These are phyloP conservation scores for Elymnias hypermnestra DNA, from an alignment of 1,140 invertebrate species.

Conservation along the genomic window DNA sequence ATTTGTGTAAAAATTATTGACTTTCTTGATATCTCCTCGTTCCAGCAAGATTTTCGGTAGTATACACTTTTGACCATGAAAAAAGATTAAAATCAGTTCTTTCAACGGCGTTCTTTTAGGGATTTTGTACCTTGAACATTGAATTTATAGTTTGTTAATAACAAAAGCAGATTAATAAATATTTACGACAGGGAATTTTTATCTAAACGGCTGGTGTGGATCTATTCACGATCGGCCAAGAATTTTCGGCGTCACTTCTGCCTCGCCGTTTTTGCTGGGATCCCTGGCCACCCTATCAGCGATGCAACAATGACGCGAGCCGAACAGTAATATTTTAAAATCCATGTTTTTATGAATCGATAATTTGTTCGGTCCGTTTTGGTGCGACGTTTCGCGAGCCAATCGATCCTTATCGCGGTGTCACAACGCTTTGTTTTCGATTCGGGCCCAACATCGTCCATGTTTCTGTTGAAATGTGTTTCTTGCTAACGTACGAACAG, in stretches of 20 bases:
- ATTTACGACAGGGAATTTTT: constrained; percentile 5
- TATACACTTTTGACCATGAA: too few species aligned
- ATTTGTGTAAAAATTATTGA: too few species aligned
- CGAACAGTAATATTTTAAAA: constrained; percentile 69
- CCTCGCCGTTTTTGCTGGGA: constrained; percentile 18
- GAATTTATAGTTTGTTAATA: background rate
- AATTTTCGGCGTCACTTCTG: constrained; percentile 12
- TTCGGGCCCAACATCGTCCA: constrained; percentile 59
- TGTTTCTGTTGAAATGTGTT: constrained; percentile 71
- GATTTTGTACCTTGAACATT: background rate
- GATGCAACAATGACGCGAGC: constrained; percentile 57
- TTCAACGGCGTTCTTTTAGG: background rate
- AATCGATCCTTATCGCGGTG: constrained; percentile 68
- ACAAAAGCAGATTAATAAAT: constrained; percentile 5
- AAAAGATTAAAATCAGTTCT: too few species aligned
- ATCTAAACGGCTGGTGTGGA: constrained; percentile 16
- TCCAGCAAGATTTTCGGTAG: too few species aligned
- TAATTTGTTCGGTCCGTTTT: constrained; percentile 71
- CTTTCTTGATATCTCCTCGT: too few species aligned
- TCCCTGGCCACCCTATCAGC: constrained; percentile 53
- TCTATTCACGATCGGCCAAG: constrained; percentile 17
- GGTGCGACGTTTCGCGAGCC: constrained; percentile 68
- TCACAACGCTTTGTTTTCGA: constrained; percentile 72
- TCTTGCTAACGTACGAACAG: constrained; percentile 68
- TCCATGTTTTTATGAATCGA: constrained; percentile 75